phyloP scores from a whole-genome alignment of 1,140 invertebrate genomes.

The Heliconius eleuchia region DNA sequence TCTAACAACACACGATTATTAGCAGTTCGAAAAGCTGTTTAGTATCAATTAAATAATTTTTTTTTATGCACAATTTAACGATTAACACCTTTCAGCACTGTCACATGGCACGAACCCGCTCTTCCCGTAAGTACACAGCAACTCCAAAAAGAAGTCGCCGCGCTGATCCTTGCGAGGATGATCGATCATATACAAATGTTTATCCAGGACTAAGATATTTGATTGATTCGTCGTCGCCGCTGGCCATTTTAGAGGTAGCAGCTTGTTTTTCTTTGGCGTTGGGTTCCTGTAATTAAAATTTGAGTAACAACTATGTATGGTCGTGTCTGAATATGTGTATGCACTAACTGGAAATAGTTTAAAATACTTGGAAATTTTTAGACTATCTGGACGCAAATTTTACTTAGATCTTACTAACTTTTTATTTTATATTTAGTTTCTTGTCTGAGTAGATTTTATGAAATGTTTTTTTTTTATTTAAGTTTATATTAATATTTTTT shows the following conservation, averaged over 20 bases:
- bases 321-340: not conserved
- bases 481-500: too few species aligned
- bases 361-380: too few species aligned
- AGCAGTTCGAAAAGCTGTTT: too few species aligned
- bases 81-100: constrained; percentile 37
- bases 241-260: constrained; percentile 49
- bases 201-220: constrained; percentile 43
- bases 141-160: constrained; percentile 41
- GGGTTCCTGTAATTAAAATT: constrained; percentile 48
- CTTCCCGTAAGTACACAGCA: constrained; percentile 54
- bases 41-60: not conserved
- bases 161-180: constrained; percentile 24
- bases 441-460: too few species aligned
- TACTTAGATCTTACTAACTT: too few species aligned
- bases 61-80: not conserved
- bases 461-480: too few species aligned
- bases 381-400: too few species aligned
- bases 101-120: constrained; percentile 57
- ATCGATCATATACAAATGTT: constrained; percentile 33
- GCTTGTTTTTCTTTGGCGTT: constrained; percentile 44
- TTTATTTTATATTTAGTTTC: too few species aligned
- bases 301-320: not conserved
- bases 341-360: too few species aligned
- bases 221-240: constrained; percentile 39
- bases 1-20: too few species aligned